phyloP scores from a whole-genome alignment of 2,113 vertebrate genomes.

The Pontoporia blainvillei region DNA sequence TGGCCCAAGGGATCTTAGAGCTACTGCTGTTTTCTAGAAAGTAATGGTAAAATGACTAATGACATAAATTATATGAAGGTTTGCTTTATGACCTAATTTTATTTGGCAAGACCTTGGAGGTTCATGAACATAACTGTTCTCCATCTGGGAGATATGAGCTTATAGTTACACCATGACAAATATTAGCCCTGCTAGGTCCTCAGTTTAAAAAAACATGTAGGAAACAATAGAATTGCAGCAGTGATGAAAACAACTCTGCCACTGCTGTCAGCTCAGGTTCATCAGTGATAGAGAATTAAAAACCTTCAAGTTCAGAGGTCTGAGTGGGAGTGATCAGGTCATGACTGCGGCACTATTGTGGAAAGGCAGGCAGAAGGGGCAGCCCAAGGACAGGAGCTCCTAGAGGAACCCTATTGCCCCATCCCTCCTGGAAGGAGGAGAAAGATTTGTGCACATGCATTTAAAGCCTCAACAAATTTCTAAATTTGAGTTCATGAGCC shows the following conservation, averaged over 20 bases:
- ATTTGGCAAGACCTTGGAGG: background rate
- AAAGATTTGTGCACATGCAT: background rate
- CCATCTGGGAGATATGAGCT: background rate
- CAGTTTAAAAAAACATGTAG: background rate
- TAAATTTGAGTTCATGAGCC: background rate
- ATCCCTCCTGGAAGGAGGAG: background rate
- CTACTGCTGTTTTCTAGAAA: conserved; percentile 7
- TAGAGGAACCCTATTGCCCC: background rate
- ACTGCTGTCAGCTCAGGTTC: background rate
- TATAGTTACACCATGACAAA: background rate
- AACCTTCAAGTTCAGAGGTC: background rate
- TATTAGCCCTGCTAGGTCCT: background rate
- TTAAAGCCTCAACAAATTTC: background rate
- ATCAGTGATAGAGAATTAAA: background rate
- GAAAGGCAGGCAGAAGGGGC: background rate
- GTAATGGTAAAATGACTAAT: background rate
- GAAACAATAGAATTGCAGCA: background rate
- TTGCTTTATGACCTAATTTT: background rate
- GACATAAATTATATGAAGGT: background rate
- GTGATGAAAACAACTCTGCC: background rate
- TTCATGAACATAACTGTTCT: background rate
- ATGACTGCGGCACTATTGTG: background rate
- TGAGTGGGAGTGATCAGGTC: background rate
- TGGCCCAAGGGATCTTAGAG: background rate
- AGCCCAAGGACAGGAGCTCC: background rate